A percentile compares a stretch with the other conserved stretches of the same genome.
phyloP scores from a whole-genome alignment of 2,797 vertebrate genomes.

The Chlorospingus flavigularis region DNA sequence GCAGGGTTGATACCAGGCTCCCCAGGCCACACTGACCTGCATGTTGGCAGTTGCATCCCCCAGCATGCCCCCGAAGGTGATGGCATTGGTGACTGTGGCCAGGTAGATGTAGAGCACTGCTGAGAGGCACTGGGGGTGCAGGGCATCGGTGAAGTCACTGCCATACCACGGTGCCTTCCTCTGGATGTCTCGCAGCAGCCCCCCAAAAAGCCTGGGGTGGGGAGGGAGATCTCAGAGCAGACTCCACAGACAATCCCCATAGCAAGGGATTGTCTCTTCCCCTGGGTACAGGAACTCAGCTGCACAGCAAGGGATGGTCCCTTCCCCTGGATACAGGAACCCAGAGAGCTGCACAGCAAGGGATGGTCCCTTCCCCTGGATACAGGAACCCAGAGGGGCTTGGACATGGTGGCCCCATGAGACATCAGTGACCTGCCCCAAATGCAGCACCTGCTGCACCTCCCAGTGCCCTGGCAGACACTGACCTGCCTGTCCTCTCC shows the following conservation, averaged over 20 bases:
- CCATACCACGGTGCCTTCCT: conserved; percentile 76
- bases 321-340: not conserved
- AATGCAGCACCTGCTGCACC: not conserved
- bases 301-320: not conserved
- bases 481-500: conserved; percentile 76
- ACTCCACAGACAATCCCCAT: not conserved
- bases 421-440: not conserved
- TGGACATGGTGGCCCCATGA: not conserved
- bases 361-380: no score
- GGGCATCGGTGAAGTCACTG: conserved; percentile 76
- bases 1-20: not conserved
- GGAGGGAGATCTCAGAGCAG: not conserved
- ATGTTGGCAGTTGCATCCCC: conserved; percentile 78
- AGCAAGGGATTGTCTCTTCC: not conserved
- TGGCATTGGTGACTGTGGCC: conserved; percentile 77
- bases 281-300: not conserved
- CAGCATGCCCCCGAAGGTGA: conserved; percentile 81
- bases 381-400: not conserved
- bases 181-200: conserved; percentile 73
- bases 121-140: conserved; percentile 78
- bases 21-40: conserved; percentile 39
- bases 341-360: not conserved
- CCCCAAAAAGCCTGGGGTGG: conserved; percentile 74
- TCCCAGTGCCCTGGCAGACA: not conserved
- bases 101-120: conserved; percentile 81